Evolutionary conservation across 35 echinoderm and acorn worm species (phyloP), one percentile per base, ranked within the genome.

Genomic region (Ophiothrix spiculata): DNA sequence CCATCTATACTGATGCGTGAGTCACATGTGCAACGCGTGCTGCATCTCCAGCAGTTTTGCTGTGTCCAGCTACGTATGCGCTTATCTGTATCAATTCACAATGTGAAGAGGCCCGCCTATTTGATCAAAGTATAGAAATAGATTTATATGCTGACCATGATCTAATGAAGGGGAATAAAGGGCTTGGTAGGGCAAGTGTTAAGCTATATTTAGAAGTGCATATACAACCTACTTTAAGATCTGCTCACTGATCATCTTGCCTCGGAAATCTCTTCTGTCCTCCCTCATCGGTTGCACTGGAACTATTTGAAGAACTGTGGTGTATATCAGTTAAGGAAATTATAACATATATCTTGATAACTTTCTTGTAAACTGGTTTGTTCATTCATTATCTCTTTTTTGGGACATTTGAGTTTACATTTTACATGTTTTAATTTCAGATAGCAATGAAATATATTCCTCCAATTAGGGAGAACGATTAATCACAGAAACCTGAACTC

Each of bases 211-310:
- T 11, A 8, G 31, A 80, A 80, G 37, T 36, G 10, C 17, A 11
- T 83, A 19, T 0, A 28, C 49, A 8, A 39, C 79, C 87, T 83
- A 99, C 96, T 89, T 99, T 35, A 99, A 63, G 38, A 99, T 99
- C 74, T 99, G 96, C 35, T 99, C 96, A 90, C 89, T 89, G 41
- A 99, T 93, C 39, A 88, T 94, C 84, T 99, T 99, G 1, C 92
- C 92, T 60, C 89, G 85, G 77, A 99, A 99, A 21, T 91, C 91
- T 76, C 35, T 94, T 46, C 80, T 91, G 36, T 82, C 81, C 54
- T 99, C 96, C 78, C 91, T 56, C 37, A 94, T 56, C 69, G 96
- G 91, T 38, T 99, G 96, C 1, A 99, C 96, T 39, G 91, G 92
- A 42, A 93, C 92, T 39, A 99, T 89, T 94, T 99, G 96, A 32